These are phyloP conservation scores for Paragorgia papillata DNA, from an alignment of 92 coral and sea anemone genomes.

Conservation along the genomic window DNA sequence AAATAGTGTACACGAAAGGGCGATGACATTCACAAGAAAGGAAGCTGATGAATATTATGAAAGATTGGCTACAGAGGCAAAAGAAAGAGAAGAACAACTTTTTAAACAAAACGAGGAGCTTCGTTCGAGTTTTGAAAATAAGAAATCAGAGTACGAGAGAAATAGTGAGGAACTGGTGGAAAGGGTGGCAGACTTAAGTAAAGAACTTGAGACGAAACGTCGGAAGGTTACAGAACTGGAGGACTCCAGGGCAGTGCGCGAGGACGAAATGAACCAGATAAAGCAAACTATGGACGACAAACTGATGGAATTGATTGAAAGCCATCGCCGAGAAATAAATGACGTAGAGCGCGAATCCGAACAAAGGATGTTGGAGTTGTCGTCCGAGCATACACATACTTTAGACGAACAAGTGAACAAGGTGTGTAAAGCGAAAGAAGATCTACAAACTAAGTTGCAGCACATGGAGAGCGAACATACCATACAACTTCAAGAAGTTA, in stretches of 20 bases:
- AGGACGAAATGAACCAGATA: slow-evolving; percentile 64
- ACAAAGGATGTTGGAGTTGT: slow-evolving; percentile 65
- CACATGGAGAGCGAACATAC: slow-evolving; percentile 63
- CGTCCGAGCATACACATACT: slow-evolving; percentile 73
- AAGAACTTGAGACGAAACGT: slow-evolving; percentile 69
- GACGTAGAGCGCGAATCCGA: slow-evolving; percentile 72
- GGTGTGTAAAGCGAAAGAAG: slow-evolving; percentile 59
- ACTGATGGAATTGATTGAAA: slow-evolving; percentile 80
- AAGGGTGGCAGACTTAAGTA: slow-evolving; percentile 55
- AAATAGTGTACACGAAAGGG: slow-evolving; percentile 87
- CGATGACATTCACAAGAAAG: slow-evolving; percentile 78
- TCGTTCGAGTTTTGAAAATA: slow-evolving; percentile 65
- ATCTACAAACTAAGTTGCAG: slow-evolving; percentile 61
- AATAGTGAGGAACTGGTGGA: slow-evolving; percentile 70
- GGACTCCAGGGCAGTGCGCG: slow-evolving; percentile 69
- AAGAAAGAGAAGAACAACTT: slow-evolving; percentile 85
- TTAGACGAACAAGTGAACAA: slow-evolving; percentile 49
- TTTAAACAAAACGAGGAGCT: slow-evolving; percentile 67
- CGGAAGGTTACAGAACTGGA: slow-evolving; percentile 80
- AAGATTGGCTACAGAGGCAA: slow-evolving; percentile 70
- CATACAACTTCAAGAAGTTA: slow-evolving; percentile 70
- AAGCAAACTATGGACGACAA: slow-evolving; percentile 77
- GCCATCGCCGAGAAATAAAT: slow-evolving; percentile 74
- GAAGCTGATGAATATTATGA: slow-evolving; percentile 85
- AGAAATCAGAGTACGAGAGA: slow-evolving; percentile 57